These are phyloP conservation scores for Bruchidius siliquastri DNA, from an alignment of 2,888 invertebrate genomes.

Conservation along the genomic window DNA sequence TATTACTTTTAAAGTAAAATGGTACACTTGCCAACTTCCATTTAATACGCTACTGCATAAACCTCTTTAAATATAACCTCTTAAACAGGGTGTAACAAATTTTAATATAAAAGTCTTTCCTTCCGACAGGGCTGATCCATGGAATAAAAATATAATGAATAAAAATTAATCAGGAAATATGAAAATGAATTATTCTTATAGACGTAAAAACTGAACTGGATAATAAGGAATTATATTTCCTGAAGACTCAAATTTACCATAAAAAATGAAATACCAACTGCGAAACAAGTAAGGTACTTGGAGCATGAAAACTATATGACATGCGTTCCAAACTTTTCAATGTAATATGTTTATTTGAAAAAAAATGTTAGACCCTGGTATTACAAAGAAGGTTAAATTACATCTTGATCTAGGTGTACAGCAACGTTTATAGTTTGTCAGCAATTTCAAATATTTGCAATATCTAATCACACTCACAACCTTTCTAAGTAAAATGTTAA, in stretches of 20 bases:
- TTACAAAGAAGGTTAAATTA: neutral
- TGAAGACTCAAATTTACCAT: too few relatives aligned
- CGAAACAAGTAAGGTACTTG: too few relatives aligned
- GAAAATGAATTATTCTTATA: too few relatives aligned
- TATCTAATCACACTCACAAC: neutral
- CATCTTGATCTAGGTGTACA: neutral
- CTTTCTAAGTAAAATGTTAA: neutral
- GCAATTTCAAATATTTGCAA: neutral
- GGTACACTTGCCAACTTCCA: slow-evolving; percentile 1
- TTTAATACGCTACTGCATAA: neutral
- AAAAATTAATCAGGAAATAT: too few relatives aligned
- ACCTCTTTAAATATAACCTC: neutral
- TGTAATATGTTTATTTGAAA: too few relatives aligned
- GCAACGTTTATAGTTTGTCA: neutral
- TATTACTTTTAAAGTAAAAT: slow-evolving; percentile 16
- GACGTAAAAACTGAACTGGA: too few relatives aligned
- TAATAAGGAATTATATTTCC: too few relatives aligned
- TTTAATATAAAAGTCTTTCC: neutral
- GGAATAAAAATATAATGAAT: too few relatives aligned
- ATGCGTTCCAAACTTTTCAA: too few relatives aligned
- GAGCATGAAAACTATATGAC: neutral
- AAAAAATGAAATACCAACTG: too few relatives aligned
- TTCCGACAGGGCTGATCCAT: too few relatives aligned
- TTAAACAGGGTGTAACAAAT: neutral
- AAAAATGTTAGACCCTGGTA: neutral